These are phyloP conservation scores for Amblyjoppa fuscipennis DNA, from an alignment of 2,888 invertebrate species.

Conservation along the genomic window DNA sequence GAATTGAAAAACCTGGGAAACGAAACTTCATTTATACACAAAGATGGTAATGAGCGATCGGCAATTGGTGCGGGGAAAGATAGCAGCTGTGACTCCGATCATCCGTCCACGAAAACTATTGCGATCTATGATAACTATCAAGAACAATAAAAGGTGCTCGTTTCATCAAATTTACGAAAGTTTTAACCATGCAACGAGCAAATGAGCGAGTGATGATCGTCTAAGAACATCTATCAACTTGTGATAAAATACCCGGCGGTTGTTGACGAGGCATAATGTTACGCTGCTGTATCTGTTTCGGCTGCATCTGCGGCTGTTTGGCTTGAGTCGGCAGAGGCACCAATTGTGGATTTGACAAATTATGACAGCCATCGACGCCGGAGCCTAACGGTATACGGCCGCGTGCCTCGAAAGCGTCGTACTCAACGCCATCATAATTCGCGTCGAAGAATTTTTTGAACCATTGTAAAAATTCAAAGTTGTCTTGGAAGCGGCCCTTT, in stretches of 20 bases:
- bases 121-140: conserved; percentile 34
- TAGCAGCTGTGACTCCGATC: conserved; percentile 11
- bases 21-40: not conserved
- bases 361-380: conserved; percentile 86
- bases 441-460: conserved; percentile 99
- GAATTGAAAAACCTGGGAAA: not conserved
- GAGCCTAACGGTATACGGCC: conserved; percentile 93
- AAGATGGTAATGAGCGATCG: not conserved
- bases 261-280: conserved; percentile 80
- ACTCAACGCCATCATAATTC: conserved; percentile 99
- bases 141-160: conserved; percentile 61
- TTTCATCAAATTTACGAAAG: not conserved
- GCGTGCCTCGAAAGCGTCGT: conserved; percentile 96
- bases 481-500: conserved; percentile 99
- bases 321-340: conserved; percentile 85
- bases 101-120: not conserved
- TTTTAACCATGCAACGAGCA: conserved; percentile 65
- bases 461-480: conserved; percentile 99
- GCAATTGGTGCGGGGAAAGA: conserved; percentile 4
- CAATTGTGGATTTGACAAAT: conserved; percentile 83
- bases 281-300: conserved; percentile 82
- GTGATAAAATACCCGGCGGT: conserved; percentile 78
- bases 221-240: conserved; percentile 70
- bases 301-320: conserved; percentile 78
- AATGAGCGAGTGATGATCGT: conserved; percentile 55